Evolutionary conservation across 2,888 invertebrate genomes (phyloP).

Genomic region (Cryptus armator): DNA sequence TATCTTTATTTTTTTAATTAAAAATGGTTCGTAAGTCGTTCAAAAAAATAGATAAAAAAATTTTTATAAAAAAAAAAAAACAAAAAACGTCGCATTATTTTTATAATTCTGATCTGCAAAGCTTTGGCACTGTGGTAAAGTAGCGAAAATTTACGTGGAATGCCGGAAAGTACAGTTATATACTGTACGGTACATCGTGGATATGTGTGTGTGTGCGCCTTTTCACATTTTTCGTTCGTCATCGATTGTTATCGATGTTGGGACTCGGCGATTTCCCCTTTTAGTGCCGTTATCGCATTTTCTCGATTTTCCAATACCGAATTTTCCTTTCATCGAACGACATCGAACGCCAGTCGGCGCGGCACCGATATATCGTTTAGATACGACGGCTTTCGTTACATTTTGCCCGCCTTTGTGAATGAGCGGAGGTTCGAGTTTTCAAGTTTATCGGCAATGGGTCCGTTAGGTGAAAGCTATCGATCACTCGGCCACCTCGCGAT

Average conservation of each 20-base stretch:
- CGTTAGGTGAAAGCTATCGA: conserved; percentile 16
- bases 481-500: conserved; percentile 17
- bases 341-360: conserved; percentile 15
- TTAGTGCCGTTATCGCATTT: conserved; percentile 29
- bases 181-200: not conserved
- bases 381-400: conserved; percentile 9
- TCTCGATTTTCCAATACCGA: conserved; percentile 22
- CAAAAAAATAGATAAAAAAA: no score
- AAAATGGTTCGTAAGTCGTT: no score
- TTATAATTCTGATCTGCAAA: not conserved
- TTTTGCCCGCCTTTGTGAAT: conserved; percentile 28
- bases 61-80: not conserved
- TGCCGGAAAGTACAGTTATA: not conserved
- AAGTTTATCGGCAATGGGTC: conserved; percentile 32
- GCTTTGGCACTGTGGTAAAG: not conserved
- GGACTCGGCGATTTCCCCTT: conserved; percentile 32
- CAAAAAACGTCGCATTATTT: not conserved
- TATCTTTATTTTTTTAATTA: no score
- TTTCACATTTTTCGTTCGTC: conserved; percentile 52
- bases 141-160: not conserved
- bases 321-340: conserved; percentile 37
- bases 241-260: conserved; percentile 41
- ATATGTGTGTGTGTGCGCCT: conserved; percentile 7
- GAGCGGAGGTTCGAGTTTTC: conserved; percentile 14
- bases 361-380: not conserved